phyloP scores from a whole-genome alignment of 2,888 invertebrate species.

The Sepiola atlantica region DNA sequence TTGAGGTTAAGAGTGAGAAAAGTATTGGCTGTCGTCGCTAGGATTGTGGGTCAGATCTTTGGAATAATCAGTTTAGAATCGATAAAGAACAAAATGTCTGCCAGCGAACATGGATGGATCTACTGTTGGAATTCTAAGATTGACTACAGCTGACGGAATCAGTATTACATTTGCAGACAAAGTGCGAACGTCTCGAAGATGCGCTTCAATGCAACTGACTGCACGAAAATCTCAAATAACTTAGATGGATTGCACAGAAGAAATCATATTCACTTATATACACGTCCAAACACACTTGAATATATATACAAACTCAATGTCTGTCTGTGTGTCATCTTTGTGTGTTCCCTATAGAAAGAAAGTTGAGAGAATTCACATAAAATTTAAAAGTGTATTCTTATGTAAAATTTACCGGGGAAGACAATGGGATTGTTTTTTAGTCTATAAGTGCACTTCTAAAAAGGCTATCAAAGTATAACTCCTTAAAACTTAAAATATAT shows the following conservation, averaged over 20 bases:
- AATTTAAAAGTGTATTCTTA: no score
- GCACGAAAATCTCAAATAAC: neutral
- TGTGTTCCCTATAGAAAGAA: no score
- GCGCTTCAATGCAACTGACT: neutral
- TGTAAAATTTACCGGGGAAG: no score
- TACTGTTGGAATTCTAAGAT: neutral
- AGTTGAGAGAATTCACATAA: no score
- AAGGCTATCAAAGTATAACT: no score
- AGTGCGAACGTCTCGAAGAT: neutral
- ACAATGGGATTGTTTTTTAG: no score
- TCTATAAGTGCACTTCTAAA: no score
- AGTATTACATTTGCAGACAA: neutral
- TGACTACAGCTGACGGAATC: neutral
- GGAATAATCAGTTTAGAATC: slow-evolving; percentile 7
- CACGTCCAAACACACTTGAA: no score
- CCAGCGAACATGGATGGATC: neutral
- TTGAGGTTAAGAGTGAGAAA: neutral
- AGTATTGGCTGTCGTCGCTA: neutral
- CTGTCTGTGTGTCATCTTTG: no score
- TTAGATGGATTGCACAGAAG: neutral
- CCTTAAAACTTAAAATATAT: no score
- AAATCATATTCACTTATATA: neutral
- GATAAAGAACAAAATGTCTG: neutral
- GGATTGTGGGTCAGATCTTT: neutral
- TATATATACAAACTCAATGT: no score